These are phyloP conservation scores for Drosophila peninsularis DNA, from an alignment of 2,888 invertebrate species.

Conservation along the genomic window DNA sequence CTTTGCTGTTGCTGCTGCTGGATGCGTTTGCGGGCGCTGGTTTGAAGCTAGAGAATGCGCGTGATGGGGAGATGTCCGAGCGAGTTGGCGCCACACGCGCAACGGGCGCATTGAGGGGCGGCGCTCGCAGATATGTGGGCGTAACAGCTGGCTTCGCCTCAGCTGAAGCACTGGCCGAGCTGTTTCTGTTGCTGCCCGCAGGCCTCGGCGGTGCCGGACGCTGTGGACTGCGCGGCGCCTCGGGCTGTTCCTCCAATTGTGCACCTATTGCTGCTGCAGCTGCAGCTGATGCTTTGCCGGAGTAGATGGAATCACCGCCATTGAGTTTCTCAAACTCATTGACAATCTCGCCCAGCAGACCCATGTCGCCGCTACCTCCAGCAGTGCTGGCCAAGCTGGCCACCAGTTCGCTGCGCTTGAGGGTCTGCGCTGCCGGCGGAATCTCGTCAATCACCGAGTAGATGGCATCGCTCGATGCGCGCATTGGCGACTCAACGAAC, in stretches of 20 bases:
- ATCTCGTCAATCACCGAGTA: constrained; percentile 94
- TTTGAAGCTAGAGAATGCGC: constrained; percentile 83
- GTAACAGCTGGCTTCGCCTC: constrained; percentile 84
- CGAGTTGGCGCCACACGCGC: constrained; percentile 84
- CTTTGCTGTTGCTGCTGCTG: constrained; percentile 25
- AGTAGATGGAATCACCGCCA: constrained; percentile 94
- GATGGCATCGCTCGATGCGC: constrained; percentile 90
- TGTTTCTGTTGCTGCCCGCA: constrained; percentile 77
- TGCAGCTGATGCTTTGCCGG: constrained; percentile 85
- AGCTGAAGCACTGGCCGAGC: constrained; percentile 7
- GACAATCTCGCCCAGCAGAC: constrained; percentile 93
- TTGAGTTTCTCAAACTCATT: constrained; percentile 94
- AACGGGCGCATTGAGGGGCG: constrained; percentile 89
- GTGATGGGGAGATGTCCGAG: constrained; percentile 80
- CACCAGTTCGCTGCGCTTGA: constrained; percentile 83
- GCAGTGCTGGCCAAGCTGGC: constrained; percentile 75
- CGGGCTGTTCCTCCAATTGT: constrained; percentile 58
- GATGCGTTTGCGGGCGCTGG: constrained; percentile 56
- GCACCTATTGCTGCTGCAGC: neutral
- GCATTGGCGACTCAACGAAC: constrained; percentile 86
- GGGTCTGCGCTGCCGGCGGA: constrained; percentile 85
- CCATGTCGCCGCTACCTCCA: constrained; percentile 87
- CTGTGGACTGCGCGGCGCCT: constrained; percentile 86
- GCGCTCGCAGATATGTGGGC: constrained; percentile 89
- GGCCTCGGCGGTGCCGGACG: constrained; percentile 86